Base-by-base conservation (phyloP, 35 echinoderm and acorn worm genomes). In the Stichopus chloronotus region DNA sequence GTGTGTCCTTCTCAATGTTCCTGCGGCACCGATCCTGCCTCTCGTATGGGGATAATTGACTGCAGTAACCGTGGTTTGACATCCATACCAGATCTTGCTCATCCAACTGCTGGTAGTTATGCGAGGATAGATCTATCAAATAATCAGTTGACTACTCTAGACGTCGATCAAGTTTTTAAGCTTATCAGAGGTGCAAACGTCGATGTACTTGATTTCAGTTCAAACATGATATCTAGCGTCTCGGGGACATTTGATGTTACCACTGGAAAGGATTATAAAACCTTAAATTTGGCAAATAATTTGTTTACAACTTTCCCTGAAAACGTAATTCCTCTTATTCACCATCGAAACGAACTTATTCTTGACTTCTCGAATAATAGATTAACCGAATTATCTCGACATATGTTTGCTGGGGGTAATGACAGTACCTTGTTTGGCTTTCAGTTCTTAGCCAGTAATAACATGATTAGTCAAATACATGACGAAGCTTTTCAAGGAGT, bases 331-430 rank as follows among this genome's bases (percentile, higher is more conserved):
- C 86, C 86, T 5, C 13, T 71, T 25, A 55, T 0, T 8, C 86
- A 88, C 59, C 0, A 0, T 54, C 86, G 86, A 6, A 30, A 14
- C 17, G 0, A 69, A 23, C 25, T 88, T 4, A 6, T 88, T 54
- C 59, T 88, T 52, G 86, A 88, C 43, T 88, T 88, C 43, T 88
- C 86, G n/a, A 23, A 88, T 13, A 88, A 88, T 22, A 19, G 60
- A 52, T 54, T 88, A 59, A 88, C 86, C 24, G 86, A 88, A 72
- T 9, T 88, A 61, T 9, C 86, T 54, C 56, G 56, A 30, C 17
- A 88, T 72, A 88, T 88, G 60, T 88, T 88, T 88, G 86, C 86
- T 54, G 86, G 52, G 19, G 63, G 59, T 69, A 72, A 69, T 13
- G 86, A 88, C 20, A 0, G 2, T 25, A 11, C 52, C 25, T 17